Base-by-base conservation (phyloP, 2,113 vertebrate species). In the Anas platyrhynchos region DNA sequence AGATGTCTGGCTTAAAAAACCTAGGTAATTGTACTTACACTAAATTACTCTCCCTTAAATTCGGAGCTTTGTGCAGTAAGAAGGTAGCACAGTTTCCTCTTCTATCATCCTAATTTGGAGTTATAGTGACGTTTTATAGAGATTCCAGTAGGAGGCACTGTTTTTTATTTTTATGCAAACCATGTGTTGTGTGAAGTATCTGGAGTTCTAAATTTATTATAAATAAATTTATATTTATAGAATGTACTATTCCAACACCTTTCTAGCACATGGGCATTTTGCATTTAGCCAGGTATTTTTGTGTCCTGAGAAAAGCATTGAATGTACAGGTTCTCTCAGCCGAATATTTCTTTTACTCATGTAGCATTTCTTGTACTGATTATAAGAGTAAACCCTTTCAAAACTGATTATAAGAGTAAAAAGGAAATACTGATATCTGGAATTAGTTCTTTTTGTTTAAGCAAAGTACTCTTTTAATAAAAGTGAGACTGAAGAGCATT, bases 31-130 rank as follows among this genome's bases (percentile, higher is more conserved):
- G 63, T 16, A 31, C 43, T 46, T 46, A 65, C 26, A 29, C 26
- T 46, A 23, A 32, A 23, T 43, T 67, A 16, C 21, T 32, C 44
- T 10, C 41, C 43, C 43, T 32, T 46, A 46, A 46, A 67, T 46
- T 32, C 65, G 3, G 44, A 74, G 21, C 10, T 52, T 52, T 68
- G 52, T 29, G 17, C 29, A 91, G 65, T 16, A 59, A 13, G 16
- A 79, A 61, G 0, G 0, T 17, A 52, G 18, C 7, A 72, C 9
- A 11, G 10, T 67, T 69, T 66, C 43, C 15, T 27, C 44, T 65
- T n/a, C 1, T 2, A 4, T 67, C 31, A 38, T 56, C 27, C 8
- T 22, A 78, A 67, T 58, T 55, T 63, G 41, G 69, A n/a, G 23
- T 63, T 38, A 38, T 22, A 72, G 55, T 31, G 61, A 38, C 26